These are phyloP conservation scores for Lydus trimaculatus DNA, from an alignment of 2,888 invertebrate genomes.

Conservation along the genomic window DNA sequence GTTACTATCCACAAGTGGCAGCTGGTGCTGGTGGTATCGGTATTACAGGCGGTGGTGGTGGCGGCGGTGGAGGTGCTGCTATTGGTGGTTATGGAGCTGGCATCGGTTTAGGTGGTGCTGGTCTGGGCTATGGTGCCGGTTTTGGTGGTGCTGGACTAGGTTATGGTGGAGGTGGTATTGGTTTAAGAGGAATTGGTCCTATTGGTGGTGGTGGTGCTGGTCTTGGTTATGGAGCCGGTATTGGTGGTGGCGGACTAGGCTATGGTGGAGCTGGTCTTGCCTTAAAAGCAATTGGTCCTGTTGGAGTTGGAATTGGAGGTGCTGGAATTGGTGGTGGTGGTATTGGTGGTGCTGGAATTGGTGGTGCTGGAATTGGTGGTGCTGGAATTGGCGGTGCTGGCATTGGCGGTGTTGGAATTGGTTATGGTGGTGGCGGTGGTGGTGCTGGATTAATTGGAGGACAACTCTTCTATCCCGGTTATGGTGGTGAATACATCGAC, in stretches of 20 bases:
- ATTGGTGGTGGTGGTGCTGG: neutral
- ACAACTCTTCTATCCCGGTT: conserved; percentile 33
- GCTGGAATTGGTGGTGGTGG: conserved; percentile 34
- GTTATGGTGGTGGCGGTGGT: conserved; percentile 52
- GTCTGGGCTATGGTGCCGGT: conserved; percentile 38
- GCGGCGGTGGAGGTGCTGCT: conserved; percentile 35
- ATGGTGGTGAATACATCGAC: conserved; percentile 61
- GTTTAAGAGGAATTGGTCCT: no score
- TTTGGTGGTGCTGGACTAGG: conserved; percentile 40
- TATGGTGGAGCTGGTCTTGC: no score
- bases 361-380: conserved; percentile 46
- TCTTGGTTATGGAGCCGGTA: conserved; percentile 43
- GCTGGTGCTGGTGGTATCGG: conserved; percentile 43
- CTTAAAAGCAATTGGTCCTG: conserved; percentile 39
- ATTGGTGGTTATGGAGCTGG: conserved; percentile 30
- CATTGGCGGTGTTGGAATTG: conserved; percentile 52
- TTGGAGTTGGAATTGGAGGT: conserved; percentile 50
- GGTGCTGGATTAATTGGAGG: conserved; percentile 46
- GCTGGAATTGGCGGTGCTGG: conserved; percentile 40
- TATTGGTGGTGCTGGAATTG: conserved; percentile 38
- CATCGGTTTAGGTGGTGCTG: conserved; percentile 49
- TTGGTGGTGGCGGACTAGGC: conserved; percentile 13
- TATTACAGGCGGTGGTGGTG: conserved; percentile 39
- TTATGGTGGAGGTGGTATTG: conserved; percentile 18
- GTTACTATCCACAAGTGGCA: conserved; percentile 62